Conservation (phyloP, 2,113 vertebrate genomes). For the Sclerurus mexicanus region DNA sequence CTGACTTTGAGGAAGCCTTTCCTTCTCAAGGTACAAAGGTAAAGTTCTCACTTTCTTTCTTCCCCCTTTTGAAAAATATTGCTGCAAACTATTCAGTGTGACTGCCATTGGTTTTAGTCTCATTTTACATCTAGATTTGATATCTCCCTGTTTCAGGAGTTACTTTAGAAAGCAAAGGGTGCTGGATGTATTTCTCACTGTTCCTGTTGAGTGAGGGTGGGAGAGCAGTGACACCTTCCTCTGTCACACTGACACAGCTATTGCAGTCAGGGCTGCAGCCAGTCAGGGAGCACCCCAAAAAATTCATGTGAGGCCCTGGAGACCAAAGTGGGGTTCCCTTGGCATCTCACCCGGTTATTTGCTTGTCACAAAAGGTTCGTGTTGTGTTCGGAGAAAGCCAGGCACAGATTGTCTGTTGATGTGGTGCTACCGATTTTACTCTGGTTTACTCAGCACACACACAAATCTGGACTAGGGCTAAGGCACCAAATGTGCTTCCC, state of each 20-base stretch:
- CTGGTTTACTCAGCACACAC: neutral
- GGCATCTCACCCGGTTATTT: neutral
- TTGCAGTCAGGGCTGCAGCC: neutral
- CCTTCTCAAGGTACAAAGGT: conserved; percentile 96
- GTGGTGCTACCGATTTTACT: neutral
- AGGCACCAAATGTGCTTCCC: neutral
- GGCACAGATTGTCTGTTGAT: neutral
- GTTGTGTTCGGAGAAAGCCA: neutral
- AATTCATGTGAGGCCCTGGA: rapidly evolving
- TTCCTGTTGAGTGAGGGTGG: neutral
- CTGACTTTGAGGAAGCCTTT: conserved; percentile 97
- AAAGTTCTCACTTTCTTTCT: conserved; percentile 11
- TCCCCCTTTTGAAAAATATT: neutral
- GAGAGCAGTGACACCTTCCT: neutral
- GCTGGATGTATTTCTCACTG: neutral
- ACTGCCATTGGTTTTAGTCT: neutral
- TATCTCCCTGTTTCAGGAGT: neutral
- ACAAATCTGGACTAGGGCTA: neutral
- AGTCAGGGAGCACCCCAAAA: neutral
- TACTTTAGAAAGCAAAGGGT: neutral
- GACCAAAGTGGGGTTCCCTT: neutral
- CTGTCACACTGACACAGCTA: rapidly evolving
- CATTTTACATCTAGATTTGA: neutral
- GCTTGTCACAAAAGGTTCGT: neutral
- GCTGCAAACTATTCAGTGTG: neutral